Conservation (phyloP, 2,888 invertebrate genomes). For the Antheraea assamensis region DNA sequence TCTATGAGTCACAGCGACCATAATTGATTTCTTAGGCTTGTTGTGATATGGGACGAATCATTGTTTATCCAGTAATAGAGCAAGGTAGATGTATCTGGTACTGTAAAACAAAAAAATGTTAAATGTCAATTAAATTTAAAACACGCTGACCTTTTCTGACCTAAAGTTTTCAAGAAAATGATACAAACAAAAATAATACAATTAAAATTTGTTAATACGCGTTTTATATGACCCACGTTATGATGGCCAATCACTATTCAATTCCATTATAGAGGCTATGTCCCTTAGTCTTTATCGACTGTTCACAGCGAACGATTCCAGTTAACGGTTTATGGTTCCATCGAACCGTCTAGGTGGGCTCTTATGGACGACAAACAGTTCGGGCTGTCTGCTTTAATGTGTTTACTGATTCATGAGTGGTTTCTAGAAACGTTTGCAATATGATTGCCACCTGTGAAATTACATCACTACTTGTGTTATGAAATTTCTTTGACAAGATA, state of each 20-base stretch:
- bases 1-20: too few relatives aligned
- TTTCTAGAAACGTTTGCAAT: background rate
- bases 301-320: conserved; percentile 5
- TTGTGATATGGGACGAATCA: too few relatives aligned
- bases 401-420: conserved; percentile 1
- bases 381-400: background rate
- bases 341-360: conserved; percentile 11
- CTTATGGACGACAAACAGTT: background rate
- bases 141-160: background rate
- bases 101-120: too few relatives aligned
- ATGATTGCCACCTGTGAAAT: background rate
- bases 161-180: background rate
- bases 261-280: conserved; percentile 14
- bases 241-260: conserved; percentile 30
- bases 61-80: too few relatives aligned
- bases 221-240: conserved; percentile 1
- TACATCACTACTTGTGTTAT: background rate
- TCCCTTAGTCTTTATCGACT: background rate
- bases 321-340: conserved; percentile 10
- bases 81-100: too few relatives aligned
- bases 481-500: background rate
- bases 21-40: too few relatives aligned
- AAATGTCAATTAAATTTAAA: background rate
- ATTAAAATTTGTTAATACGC: background rate
- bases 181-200: background rate